Evolutionary conservation across 2,888 invertebrate species (phyloP).

Genomic region (Mermis nigrescens): DNA sequence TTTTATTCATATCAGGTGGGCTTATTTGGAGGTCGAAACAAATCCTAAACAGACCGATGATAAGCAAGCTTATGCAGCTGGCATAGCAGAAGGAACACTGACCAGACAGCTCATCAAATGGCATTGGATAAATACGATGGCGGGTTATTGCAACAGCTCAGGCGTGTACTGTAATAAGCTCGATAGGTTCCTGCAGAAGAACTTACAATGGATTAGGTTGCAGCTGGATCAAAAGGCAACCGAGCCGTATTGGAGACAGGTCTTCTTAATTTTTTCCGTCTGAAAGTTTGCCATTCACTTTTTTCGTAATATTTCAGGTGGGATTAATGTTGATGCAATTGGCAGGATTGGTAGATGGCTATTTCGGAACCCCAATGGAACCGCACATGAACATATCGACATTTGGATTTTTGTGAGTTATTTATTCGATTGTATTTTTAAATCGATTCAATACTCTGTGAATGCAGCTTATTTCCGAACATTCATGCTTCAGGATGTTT

Average conservation of each 20-base stretch:
- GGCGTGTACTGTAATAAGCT: slow-evolving; percentile 46
- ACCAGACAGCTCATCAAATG: slow-evolving; percentile 60
- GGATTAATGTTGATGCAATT: slow-evolving; percentile 55
- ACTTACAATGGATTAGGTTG: slow-evolving; percentile 45
- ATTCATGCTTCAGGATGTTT: slow-evolving; percentile 42
- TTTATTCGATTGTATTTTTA: neutral
- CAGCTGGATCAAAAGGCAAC: slow-evolving; percentile 39
- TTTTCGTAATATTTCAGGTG: slow-evolving; percentile 25
- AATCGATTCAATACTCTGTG: neutral
- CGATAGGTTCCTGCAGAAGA: slow-evolving; percentile 46
- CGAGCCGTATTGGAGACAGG: slow-evolving; percentile 67
- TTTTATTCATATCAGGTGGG: slow-evolving; percentile 53
- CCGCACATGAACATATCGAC: slow-evolving; percentile 21
- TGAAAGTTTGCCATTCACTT: neutral
- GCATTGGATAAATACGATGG: slow-evolving; percentile 53
- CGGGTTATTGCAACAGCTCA: slow-evolving; percentile 40
- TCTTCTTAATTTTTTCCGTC: slow-evolving; percentile 29
- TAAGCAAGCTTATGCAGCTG: slow-evolving; percentile 66
- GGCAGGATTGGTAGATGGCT: slow-evolving; percentile 56
- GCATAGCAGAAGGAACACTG: slow-evolving; percentile 58
- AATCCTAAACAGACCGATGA: slow-evolving; percentile 51
- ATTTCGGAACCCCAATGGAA: slow-evolving; percentile 48
- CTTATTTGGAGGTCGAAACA: slow-evolving; percentile 57
- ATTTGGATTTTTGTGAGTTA: slow-evolving; percentile 17
- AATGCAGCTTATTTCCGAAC: neutral